These are phyloP conservation scores for Lutjanus campechanus DNA, from an alignment of 2,797 vertebrate species.

Conservation along the genomic window DNA sequence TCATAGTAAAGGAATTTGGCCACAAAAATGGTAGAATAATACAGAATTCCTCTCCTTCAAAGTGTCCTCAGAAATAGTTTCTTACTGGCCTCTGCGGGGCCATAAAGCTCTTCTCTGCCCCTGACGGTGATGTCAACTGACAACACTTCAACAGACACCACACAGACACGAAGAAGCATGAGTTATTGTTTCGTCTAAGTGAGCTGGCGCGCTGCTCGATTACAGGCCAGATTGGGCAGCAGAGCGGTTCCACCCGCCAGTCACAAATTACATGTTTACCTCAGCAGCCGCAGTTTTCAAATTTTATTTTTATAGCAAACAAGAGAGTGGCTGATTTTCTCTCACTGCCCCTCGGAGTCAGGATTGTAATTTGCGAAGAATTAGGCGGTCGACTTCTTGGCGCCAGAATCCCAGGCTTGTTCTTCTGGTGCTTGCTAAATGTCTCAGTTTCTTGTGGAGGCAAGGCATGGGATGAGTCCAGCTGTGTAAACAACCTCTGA, in stretches of 20 bases:
- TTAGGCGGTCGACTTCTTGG: constrained; percentile 63
- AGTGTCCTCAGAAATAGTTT: constrained; percentile 22
- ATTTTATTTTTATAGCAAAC: constrained; percentile 75
- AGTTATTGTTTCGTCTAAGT: constrained; percentile 46
- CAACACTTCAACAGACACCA: constrained; percentile 37
- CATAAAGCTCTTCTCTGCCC: constrained; percentile 32
- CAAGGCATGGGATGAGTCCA: constrained; percentile 65
- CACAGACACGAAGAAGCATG: constrained; percentile 49
- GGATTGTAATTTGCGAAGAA: constrained; percentile 79
- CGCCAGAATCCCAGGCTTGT: constrained; percentile 73
- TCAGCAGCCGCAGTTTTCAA: constrained; percentile 55
- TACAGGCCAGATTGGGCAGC: constrained; percentile 70
- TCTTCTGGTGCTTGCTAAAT: constrained; percentile 72
- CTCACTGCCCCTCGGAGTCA: constrained; percentile 53
- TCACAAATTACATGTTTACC: constrained; percentile 83
- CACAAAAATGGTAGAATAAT: constrained; percentile 10
- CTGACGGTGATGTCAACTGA: constrained; percentile 32
- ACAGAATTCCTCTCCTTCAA: constrained; percentile 1
- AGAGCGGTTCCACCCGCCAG: constrained; percentile 66
- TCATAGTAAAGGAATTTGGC: constrained; percentile 14
- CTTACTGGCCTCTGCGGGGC: constrained; percentile 14
- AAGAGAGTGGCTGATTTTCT: constrained; percentile 64
- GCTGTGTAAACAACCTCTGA: constrained; percentile 75
- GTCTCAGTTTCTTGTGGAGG: constrained; percentile 68
- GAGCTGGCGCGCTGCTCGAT: constrained; percentile 65